Base-by-base conservation (phyloP, 1,140 invertebrate genomes). In the Drosophila asahinai region DNA sequence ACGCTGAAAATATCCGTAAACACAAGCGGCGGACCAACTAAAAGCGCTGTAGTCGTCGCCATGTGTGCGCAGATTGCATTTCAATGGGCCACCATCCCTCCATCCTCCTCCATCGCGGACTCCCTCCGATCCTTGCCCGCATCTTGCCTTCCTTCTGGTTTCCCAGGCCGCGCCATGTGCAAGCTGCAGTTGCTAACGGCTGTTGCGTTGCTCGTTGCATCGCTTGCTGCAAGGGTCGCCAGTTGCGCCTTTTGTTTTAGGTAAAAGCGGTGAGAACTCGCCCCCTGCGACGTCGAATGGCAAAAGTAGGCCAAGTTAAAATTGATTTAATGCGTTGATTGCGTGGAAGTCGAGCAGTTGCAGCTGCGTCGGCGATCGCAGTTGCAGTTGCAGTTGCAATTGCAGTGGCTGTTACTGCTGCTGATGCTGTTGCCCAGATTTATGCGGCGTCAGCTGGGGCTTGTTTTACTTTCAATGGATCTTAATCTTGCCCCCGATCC, bases 271-370 rank as follows among this genome's bases (percentile, higher is more conserved):
- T 70, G 54, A 72, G 66, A 49, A 52, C 47, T 62, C 51, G 51
- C 43, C 74, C 64, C 74, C 64, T 75, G 70, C 30, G 14, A 45
- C 42, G 59, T 45, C 67, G 49, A 68, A 77, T 30, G 27, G 33
- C 47, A 61, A 81, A 91, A 82, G 87, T 91, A 91, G 87, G 87
- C 87, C 89, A 91, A 91, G 83, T 89, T 91, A 91, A 91, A 91
- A 91, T 84, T 91, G 87, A 91, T 91, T 91, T 91, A 91, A 89
- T 89, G 83, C 75, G 55, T 73, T 81, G 83, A 89, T 87, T 87
- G 83, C 60, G 48, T 67, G 75, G 76, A 86, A 57, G 80, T 59
- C 67, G 55, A 15, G 65, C 54, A 49, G 49, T 48, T 48, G 59
- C 64, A 40, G 30, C 36, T 57, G 67, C 78, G 66, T 71, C 68